Percentiles rank a stretch among this genome's conserved stretches.
Conservation (phyloP, 1,140 invertebrate genomes). For the Caenorhabditis latens region DNA sequence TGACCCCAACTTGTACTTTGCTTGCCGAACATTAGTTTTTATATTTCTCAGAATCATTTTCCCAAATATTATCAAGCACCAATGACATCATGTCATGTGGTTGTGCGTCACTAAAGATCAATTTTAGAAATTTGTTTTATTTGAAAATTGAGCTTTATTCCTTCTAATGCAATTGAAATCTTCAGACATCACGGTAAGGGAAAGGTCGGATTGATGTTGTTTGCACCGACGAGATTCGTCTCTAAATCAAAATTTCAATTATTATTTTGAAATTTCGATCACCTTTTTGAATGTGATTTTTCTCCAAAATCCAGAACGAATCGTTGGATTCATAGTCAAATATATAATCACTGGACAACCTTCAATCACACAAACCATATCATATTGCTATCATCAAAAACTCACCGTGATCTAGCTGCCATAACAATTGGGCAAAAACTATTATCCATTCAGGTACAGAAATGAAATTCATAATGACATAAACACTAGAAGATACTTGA, state of each 20-base stretch:
- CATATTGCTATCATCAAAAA: background rate
- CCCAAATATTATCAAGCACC: too few species aligned
- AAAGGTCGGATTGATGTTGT: background rate
- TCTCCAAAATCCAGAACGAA: background rate
- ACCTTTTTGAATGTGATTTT: constrained; percentile 9
- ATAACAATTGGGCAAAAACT: constrained; percentile 2
- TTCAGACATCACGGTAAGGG: background rate
- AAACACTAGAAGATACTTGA: constrained; percentile 27
- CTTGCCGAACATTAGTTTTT: too few species aligned
- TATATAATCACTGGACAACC: constrained; percentile 16
- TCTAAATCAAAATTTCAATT: background rate
- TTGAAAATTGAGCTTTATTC: too few species aligned
- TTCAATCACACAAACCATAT: background rate
- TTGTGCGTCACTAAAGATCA: too few species aligned
- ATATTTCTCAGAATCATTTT: too few species aligned
- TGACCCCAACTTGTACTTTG: too few species aligned
- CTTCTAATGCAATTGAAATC: too few species aligned
- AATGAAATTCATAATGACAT: constrained; percentile 12
- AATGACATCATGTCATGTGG: too few species aligned
- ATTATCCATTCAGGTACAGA: background rate
- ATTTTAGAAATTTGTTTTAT: too few species aligned
- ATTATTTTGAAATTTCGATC: background rate
- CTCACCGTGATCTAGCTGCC: constrained; percentile 27
- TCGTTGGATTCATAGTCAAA: background rate
- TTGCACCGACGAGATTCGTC: constrained; percentile 9